Conservation (phyloP, 2,797 vertebrate species). For the Enteromius anoplus region DNA sequence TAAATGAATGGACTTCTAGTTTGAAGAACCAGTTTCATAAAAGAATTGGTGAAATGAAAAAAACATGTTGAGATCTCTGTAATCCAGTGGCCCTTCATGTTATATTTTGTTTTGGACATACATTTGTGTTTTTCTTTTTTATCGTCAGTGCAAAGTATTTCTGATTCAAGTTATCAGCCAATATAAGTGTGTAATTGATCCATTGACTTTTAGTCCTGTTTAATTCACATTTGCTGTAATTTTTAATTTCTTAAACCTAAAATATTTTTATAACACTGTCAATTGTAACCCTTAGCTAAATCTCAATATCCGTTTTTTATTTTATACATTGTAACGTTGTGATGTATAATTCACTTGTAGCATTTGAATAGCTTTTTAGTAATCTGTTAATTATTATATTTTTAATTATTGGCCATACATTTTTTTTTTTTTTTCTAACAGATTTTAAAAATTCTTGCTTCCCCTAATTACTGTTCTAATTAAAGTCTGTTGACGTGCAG, state of each 20-base stretch:
- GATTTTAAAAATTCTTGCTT: neutral
- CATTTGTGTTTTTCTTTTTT: rapidly evolving
- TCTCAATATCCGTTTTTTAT: neutral
- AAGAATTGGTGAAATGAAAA: neutral
- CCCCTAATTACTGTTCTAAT: neutral
- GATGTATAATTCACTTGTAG: neutral
- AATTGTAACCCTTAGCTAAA: neutral
- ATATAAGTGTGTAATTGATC: neutral
- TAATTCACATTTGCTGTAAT: neutral
- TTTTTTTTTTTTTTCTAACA: too few species aligned
- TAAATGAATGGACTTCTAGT: neutral
- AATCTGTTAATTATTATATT: neutral
- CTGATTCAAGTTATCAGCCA: neutral
- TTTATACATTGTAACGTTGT: neutral
- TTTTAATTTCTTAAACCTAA: neutral
- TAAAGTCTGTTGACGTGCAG: conserved; percentile 69
- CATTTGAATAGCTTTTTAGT: neutral
- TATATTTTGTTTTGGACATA: neutral
- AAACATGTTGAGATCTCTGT: neutral
- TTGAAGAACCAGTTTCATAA: neutral
- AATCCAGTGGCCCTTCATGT: neutral
- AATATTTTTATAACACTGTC: neutral
- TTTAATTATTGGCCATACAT: neutral
- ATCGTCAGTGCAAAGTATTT: neutral
- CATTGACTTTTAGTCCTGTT: neutral